Evolutionary conservation across 35 echinoderm and acorn worm species (phyloP).

Genomic region (Heliocidaris erythrogramma): DNA sequence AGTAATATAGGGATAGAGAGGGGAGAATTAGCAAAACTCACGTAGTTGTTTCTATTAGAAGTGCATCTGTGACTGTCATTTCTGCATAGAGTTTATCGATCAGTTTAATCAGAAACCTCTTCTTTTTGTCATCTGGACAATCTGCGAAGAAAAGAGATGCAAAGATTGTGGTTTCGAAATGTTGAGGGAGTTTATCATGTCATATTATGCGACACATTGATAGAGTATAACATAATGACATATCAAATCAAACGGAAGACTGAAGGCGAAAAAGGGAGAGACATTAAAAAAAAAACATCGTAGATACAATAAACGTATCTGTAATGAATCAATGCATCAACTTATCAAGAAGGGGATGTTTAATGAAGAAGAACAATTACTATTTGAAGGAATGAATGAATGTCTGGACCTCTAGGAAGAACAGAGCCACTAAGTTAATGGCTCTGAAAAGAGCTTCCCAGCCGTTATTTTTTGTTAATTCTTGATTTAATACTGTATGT

Average conservation of each 20-base stretch:
- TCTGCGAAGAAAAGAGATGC: not conserved
- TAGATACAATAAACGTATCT: no score
- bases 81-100: constrained; percentile 12
- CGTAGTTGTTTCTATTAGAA: constrained; percentile 30
- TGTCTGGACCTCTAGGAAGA: no score
- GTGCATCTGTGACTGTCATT: not conserved
- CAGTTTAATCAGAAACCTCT: constrained; percentile 30
- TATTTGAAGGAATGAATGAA: no score
- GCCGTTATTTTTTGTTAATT: no score
- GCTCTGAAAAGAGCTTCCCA: no score
- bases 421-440: no score
- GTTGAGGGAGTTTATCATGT: not conserved
- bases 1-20: no score
- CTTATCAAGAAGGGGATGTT: not conserved
- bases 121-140: constrained; percentile 42
- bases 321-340: not conserved
- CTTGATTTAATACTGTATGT: no score
- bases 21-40: not conserved
- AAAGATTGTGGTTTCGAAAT: not conserved
- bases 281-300: not conserved
- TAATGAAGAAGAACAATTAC: not conserved
- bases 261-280: not conserved
- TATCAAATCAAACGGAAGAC: not conserved
- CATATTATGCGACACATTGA: no score
- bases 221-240: not conserved